Percentiles rank a stretch among this genome's conserved stretches.
These are phyloP conservation scores for Cataglyphis altisquamis DNA, from an alignment of 2,888 invertebrate genomes.

Conservation along the genomic window DNA sequence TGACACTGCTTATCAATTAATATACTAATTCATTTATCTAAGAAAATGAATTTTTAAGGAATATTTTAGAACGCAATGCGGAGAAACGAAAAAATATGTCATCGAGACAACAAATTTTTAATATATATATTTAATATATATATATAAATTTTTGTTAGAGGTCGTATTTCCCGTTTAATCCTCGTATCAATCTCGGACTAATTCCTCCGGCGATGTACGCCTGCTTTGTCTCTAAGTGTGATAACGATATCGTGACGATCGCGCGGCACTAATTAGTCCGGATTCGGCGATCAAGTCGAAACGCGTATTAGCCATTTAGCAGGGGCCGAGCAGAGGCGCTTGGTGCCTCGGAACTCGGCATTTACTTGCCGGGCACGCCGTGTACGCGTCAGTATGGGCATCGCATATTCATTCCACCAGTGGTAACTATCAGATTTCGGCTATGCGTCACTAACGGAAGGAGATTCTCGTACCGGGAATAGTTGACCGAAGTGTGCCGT, in stretches of 20 bases:
- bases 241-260: conserved; percentile 26
- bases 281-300: conserved; percentile 48
- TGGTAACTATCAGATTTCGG: conserved; percentile 66
- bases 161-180: no score
- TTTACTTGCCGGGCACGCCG: conserved; percentile 55
- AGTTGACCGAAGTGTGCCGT: conserved; percentile 62
- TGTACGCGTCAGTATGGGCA: conserved; percentile 52
- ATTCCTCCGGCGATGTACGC: not conserved
- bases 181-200: not conserved
- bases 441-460: conserved; percentile 61
- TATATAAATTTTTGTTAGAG: not conserved
- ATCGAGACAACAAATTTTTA: no score
- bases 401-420: conserved; percentile 59
- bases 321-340: not conserved
- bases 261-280: conserved; percentile 33
- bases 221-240: not conserved
- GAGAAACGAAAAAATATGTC: no score
- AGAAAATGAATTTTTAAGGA: no score
- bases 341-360: conserved; percentile 37
- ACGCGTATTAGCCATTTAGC: conserved; percentile 35
- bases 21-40: no score
- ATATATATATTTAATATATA: no score
- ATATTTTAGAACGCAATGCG: no score
- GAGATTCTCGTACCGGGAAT: conserved; percentile 62
- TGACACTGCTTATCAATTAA: no score